These are phyloP conservation scores for Caenorhabditis panamensis DNA, from an alignment of 2,888 invertebrate species.

Conservation along the genomic window DNA sequence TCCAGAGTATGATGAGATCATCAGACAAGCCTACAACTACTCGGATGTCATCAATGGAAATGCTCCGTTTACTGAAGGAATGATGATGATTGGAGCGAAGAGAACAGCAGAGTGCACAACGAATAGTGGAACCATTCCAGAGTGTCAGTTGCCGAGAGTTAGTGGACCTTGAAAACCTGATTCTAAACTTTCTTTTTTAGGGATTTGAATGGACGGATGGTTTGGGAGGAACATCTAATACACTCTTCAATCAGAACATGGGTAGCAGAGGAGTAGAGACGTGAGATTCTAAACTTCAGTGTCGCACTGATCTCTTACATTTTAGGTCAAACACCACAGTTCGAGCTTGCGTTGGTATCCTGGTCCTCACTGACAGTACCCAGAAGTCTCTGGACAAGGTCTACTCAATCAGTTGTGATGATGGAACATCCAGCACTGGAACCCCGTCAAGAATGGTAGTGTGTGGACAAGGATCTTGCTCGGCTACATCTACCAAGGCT, in stretches of 20 bases:
- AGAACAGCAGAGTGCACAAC: conserved; percentile 12
- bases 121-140: conserved; percentile 4
- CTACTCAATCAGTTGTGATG: conserved; percentile 32
- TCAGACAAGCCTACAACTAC: conserved; percentile 26
- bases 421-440: conserved; percentile 29
- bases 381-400: conserved; percentile 24
- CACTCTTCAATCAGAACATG: conserved; percentile 35
- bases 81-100: conserved; percentile 20
- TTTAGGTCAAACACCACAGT: conserved; percentile 15
- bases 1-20: conserved; percentile 26
- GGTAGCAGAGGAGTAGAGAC: conserved; percentile 33
- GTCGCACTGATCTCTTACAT: background rate
- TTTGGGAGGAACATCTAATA: conserved; percentile 40
- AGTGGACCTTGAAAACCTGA: background rate
- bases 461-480: conserved; percentile 36
- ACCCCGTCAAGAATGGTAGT: conserved; percentile 25
- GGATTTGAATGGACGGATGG: conserved; percentile 55
- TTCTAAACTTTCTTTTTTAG: background rate
- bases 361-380: background rate
- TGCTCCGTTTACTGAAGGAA: conserved; percentile 13
- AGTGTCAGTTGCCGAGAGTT: conserved; percentile 12
- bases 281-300: background rate
- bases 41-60: conserved; percentile 14
- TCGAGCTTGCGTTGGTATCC: conserved; percentile 37
- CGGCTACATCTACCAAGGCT: conserved; percentile 5